phyloP scores from a whole-genome alignment of 2,797 vertebrate genomes.

The Leptatherina wallacei region DNA sequence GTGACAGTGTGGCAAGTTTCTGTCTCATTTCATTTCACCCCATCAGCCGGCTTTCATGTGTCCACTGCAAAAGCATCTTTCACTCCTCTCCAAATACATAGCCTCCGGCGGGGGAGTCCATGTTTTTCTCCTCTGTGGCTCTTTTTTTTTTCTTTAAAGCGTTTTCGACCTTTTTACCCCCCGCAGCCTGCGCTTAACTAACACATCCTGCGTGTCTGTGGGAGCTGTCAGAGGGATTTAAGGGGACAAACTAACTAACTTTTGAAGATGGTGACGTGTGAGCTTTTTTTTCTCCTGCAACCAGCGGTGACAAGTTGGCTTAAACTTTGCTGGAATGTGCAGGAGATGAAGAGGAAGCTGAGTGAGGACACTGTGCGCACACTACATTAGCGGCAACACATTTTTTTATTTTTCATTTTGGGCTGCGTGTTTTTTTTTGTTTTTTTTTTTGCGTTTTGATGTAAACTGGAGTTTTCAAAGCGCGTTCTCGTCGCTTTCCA shows the following conservation, averaged over 20 bases:
- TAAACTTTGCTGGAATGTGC: constrained; percentile 68
- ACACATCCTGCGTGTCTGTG: constrained; percentile 16
- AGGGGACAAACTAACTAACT: constrained; percentile 40
- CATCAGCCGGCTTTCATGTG: constrained; percentile 53
- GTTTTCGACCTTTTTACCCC: constrained; percentile 57
- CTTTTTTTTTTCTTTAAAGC: not conserved
- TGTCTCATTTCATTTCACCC: constrained; percentile 63
- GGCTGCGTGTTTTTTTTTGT: no score
- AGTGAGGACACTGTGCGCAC: not conserved
- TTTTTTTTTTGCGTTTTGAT: constrained; percentile 1
- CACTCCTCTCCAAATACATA: constrained; percentile 31
- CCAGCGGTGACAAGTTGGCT: constrained; percentile 66
- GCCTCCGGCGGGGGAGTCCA: constrained; percentile 64
- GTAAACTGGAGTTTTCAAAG: constrained; percentile 33
- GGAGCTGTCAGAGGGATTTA: constrained; percentile 30
- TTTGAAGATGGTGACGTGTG: constrained; percentile 25
- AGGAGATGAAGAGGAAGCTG: constrained; percentile 38
- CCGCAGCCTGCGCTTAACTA: constrained; percentile 13
- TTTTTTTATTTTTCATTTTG: no score
- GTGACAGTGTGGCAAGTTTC: constrained; percentile 60
- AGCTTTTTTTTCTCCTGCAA: constrained; percentile 10
- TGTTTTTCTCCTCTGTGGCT: constrained; percentile 48
- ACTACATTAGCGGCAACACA: not conserved
- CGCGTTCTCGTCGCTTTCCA: constrained; percentile 30
- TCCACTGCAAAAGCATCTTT: constrained; percentile 46